Percentiles rank a stretch among this genome's conserved stretches.
Conservation (phyloP, 2,797 vertebrate genomes). For the Sebastes vulpes region DNA sequence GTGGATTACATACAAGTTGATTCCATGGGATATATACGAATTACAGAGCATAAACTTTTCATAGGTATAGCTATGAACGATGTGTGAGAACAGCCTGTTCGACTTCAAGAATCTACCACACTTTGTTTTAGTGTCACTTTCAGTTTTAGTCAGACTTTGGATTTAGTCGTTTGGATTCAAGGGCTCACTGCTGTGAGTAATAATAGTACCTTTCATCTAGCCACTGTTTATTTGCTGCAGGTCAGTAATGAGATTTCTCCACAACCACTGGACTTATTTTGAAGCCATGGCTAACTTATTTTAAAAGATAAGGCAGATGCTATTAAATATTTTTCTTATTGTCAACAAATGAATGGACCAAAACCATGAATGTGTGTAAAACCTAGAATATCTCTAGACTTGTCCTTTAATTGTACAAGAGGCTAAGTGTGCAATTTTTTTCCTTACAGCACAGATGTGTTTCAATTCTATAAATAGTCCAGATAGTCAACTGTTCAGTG, state of each 20-base stretch:
- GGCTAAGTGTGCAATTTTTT: background rate
- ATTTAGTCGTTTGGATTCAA: background rate
- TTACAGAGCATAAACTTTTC: too few species aligned
- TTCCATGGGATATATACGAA: fast-evolving
- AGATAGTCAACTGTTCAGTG: background rate
- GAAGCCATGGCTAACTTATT: background rate
- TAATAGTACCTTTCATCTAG: background rate
- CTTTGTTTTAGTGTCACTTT: background rate
- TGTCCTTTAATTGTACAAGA: background rate
- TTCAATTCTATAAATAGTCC: background rate
- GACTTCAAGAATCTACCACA: background rate
- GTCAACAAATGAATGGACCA: background rate
- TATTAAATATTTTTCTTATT: background rate
- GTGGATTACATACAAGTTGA: too few species aligned
- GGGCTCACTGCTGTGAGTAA: background rate
- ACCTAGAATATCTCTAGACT: background rate
- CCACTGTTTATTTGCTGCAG: background rate
- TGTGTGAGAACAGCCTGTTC: background rate
- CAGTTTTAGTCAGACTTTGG: background rate
- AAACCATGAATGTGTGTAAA: background rate
- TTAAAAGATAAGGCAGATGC: background rate
- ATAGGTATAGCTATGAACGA: too few species aligned
- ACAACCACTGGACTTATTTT: background rate
- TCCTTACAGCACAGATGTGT: background rate
- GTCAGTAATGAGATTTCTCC: background rate